phyloP scores from a whole-genome alignment of 2,888 invertebrate species.

The Osedax frankpressi region DNA sequence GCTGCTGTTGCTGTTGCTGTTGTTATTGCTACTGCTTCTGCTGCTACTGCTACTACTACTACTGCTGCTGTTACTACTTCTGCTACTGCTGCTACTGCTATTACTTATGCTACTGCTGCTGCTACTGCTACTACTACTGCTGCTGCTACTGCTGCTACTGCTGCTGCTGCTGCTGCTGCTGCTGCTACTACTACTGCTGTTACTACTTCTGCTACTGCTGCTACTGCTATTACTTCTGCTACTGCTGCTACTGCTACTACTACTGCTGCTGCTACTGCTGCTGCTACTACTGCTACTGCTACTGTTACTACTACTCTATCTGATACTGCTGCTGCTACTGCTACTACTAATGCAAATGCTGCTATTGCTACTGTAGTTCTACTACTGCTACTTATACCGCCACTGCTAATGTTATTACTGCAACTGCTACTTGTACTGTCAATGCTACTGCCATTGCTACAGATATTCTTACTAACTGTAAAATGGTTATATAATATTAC shows the following conservation, averaged over 20 bases:
- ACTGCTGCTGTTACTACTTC: conserved; percentile 5
- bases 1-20: too few species aligned
- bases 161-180: conserved; percentile 18
- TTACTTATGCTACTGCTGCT: neutral
- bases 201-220: conserved; percentile 11
- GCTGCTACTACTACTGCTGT: conserved; percentile 20
- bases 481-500: too few species aligned
- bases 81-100: conserved; percentile 12
- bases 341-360: conserved; percentile 19
- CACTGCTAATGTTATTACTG: conserved; percentile 17
- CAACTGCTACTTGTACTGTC: conserved; percentile 12
- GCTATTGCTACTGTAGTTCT: conserved; percentile 12
- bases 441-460: conserved; percentile 15
- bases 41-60: conserved; percentile 15
- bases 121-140: conserved; percentile 14
- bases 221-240: conserved; percentile 19
- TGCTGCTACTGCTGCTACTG: conserved; percentile 17
- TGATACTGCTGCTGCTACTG: conserved; percentile 16
- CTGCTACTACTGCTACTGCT: conserved; percentile 18
- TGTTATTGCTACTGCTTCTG: too few species aligned
- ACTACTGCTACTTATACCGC: conserved; percentile 17
- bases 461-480: conserved; percentile 19
- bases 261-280: conserved; percentile 15
- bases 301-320: conserved; percentile 17
- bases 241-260: conserved; percentile 20